These are phyloP conservation scores for Thera obeliscata DNA, from an alignment of 2,888 invertebrate genomes.

Conservation along the genomic window DNA sequence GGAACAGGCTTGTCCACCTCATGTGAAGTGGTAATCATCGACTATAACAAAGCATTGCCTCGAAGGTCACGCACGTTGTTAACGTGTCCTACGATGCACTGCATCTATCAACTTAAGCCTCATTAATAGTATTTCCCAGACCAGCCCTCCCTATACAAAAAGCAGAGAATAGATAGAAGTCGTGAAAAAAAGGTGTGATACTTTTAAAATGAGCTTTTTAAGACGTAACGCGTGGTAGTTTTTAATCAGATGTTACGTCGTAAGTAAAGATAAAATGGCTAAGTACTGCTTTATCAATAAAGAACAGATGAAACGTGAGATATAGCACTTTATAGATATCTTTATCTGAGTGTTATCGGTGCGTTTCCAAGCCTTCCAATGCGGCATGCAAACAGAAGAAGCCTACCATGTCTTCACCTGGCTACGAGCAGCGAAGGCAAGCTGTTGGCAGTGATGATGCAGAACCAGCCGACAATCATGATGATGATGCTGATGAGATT, in stretches of 20 bases:
- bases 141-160: too few relatives aligned
- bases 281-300: not conserved
- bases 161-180: too few relatives aligned
- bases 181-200: too few relatives aligned
- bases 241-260: not conserved
- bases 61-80: too few relatives aligned
- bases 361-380: not conserved
- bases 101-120: too few relatives aligned
- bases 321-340: not conserved
- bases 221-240: not conserved
- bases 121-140: too few relatives aligned
- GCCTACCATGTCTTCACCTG: slow-evolving; percentile 38
- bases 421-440: slow-evolving; percentile 60
- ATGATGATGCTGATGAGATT: slow-evolving; percentile 75
- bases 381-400: not conserved
- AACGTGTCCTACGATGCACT: too few relatives aligned
- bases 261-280: not conserved
- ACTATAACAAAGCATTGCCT: too few relatives aligned
- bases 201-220: too few relatives aligned
- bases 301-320: not conserved
- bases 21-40: too few relatives aligned
- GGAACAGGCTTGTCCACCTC: too few relatives aligned
- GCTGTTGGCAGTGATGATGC: slow-evolving; percentile 65
- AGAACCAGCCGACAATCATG: slow-evolving; percentile 80
- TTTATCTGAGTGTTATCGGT: not conserved